phyloP scores from a whole-genome alignment of 2,797 vertebrate species.

The Periparus ater region DNA sequence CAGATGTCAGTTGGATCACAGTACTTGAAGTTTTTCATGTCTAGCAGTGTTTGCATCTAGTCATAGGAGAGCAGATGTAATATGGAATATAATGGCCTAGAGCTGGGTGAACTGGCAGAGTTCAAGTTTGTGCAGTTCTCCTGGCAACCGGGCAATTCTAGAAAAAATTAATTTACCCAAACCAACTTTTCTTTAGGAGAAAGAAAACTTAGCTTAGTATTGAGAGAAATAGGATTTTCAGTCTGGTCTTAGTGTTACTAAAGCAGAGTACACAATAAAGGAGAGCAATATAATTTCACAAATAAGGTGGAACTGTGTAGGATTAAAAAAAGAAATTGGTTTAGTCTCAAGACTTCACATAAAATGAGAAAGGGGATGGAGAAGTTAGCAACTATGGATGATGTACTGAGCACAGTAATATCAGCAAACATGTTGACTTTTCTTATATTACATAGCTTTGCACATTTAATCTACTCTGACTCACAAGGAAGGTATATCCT shows the following conservation, averaged over 20 bases:
- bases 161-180: not conserved
- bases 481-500: not conserved
- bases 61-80: not conserved
- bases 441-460: not conserved
- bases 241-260: not conserved
- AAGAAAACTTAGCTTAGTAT: not conserved
- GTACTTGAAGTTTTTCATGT: not conserved
- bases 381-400: not conserved
- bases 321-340: not conserved
- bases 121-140: not conserved
- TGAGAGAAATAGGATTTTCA: not conserved
- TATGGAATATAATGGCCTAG: not conserved
- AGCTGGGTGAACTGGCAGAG: not conserved
- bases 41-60: not conserved
- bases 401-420: not conserved
- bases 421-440: not conserved
- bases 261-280: not conserved
- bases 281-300: not conserved
- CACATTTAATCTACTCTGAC: not conserved
- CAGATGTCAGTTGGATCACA: not conserved
- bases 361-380: not conserved
- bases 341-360: not conserved
- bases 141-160: not conserved
- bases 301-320: not conserved
- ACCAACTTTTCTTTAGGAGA: not conserved